Conservation (phyloP, 1,140 invertebrate genomes). For the Brachionus paranguensis region DNA sequence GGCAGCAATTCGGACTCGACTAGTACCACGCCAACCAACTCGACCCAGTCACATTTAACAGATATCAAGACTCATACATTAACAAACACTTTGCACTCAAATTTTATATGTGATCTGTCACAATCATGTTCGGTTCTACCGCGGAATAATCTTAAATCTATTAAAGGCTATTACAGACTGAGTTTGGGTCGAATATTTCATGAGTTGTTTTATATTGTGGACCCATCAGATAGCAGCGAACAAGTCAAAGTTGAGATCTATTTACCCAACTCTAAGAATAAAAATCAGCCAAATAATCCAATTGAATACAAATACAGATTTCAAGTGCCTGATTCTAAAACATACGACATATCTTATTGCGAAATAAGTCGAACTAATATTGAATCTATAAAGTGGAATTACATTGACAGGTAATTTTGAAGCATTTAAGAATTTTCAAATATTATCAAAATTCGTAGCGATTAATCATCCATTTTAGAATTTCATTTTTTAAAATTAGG, state of each 20-base stretch:
- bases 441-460: no score
- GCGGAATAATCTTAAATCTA: not conserved
- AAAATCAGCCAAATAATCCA: constrained; percentile 12
- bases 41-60: constrained; percentile 5
- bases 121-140: not conserved
- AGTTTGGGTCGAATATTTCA: constrained; percentile 94
- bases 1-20: not conserved
- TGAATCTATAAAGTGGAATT: constrained; percentile 96
- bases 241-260: constrained; percentile 59
- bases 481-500: no score
- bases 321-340: constrained; percentile 82
- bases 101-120: not conserved
- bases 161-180: constrained; percentile 60
- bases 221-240: constrained; percentile 81
- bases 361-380: constrained; percentile 87
- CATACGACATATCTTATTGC: constrained; percentile 87
- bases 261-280: constrained; percentile 12
- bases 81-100: not conserved
- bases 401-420: constrained; percentile 83
- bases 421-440: no score
- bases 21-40: constrained; percentile 22
- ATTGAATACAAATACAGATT: constrained; percentile 60
- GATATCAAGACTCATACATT: not conserved
- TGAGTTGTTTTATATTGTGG: constrained; percentile 72
- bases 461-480: no score